These are phyloP conservation scores for Melozone crissalis DNA, from an alignment of 2,113 vertebrate genomes.

Conservation along the genomic window DNA sequence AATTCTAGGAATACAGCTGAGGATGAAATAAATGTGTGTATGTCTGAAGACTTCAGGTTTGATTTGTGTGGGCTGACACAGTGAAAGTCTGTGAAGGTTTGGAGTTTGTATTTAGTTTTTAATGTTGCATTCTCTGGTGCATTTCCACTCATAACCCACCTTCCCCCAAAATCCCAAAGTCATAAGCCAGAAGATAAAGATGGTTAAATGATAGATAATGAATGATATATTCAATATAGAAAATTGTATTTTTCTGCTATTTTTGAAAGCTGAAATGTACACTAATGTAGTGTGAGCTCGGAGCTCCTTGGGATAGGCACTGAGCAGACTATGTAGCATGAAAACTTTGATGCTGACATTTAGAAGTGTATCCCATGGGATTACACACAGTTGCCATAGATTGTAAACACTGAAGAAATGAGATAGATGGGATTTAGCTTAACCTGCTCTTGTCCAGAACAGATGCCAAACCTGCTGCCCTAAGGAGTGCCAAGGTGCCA, in stretches of 20 bases:
- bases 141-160: not conserved
- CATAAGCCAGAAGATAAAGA: not conserved
- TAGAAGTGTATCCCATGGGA: not conserved
- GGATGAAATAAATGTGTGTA: not conserved
- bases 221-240: not conserved
- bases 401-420: not conserved
- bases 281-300: fast-evolving
- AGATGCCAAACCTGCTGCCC: not conserved
- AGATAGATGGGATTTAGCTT: not conserved
- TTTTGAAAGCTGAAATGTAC: not conserved
- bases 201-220: not conserved
- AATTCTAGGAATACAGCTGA: not conserved
- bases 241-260: not conserved
- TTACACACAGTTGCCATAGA: not conserved
- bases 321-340: not conserved
- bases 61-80: not conserved
- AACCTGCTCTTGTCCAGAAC: not conserved
- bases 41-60: not conserved
- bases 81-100: not conserved
- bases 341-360: not conserved
- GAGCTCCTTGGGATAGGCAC: not conserved
- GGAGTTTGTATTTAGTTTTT: not conserved
- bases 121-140: not conserved
- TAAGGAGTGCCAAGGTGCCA: not conserved
- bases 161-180: not conserved